Percentiles rank a stretch among this genome's conserved stretches.
phyloP scores from a whole-genome alignment of 2,888 invertebrate species.

The Zaprionus obscuricornis region DNA sequence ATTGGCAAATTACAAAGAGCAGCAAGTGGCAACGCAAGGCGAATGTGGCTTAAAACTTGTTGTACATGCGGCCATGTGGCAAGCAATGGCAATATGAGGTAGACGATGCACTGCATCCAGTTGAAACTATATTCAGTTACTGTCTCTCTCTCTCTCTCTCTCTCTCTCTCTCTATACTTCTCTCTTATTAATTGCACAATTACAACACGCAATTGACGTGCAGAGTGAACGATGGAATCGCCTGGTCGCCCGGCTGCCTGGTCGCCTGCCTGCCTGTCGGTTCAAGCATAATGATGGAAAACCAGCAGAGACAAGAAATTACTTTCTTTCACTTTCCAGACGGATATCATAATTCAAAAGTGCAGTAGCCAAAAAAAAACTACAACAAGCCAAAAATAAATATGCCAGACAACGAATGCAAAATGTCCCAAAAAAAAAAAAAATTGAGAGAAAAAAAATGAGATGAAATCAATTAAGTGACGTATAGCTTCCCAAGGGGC shows the following conservation, averaged over 20 bases:
- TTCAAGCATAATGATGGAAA: constrained; percentile 59
- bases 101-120: constrained; percentile 39
- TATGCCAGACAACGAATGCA: constrained; percentile 42
- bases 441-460: constrained; percentile 19
- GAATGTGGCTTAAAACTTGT: constrained; percentile 62
- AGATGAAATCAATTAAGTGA: constrained; percentile 73
- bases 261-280: too few relatives aligned
- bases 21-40: background rate
- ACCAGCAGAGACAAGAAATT: constrained; percentile 57
- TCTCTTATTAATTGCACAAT: constrained; percentile 77
- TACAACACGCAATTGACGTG: constrained; percentile 75
- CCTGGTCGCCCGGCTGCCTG: too few relatives aligned
- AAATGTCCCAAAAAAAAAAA: constrained; percentile 15
- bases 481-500: constrained; percentile 13
- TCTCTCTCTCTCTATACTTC: constrained; percentile 19
- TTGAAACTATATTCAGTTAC: background rate
- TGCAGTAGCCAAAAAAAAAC: constrained; percentile 43
- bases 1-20: constrained; percentile 63
- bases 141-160: too few relatives aligned
- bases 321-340: constrained; percentile 77
- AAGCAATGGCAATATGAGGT: too few relatives aligned
- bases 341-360: constrained; percentile 74
- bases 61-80: constrained; percentile 41
- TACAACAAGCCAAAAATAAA: constrained; percentile 45
- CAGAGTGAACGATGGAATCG: constrained; percentile 60